Evolutionary conservation across 1,140 invertebrate species (phyloP).

Genomic region (Antheraea pernyi): DNA sequence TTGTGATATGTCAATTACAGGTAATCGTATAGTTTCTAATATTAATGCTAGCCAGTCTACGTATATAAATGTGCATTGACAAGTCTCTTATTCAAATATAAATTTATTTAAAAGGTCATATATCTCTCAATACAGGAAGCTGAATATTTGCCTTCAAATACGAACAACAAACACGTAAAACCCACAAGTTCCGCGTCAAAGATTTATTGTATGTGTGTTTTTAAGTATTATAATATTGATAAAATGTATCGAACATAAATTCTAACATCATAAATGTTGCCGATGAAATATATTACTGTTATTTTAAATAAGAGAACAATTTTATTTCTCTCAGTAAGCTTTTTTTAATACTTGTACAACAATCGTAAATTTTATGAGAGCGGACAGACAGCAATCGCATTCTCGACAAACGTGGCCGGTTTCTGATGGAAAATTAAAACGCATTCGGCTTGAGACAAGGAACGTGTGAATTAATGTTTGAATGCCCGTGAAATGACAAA

Average conservation of each 20-base stretch:
- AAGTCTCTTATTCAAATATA: background rate
- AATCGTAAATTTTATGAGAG: background rate
- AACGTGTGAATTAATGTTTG: conserved; percentile 62
- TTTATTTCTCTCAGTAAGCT: no score
- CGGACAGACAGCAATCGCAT: background rate
- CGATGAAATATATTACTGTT: background rate
- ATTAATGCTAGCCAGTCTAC: no score
- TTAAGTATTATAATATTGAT: background rate
- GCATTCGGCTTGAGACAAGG: conserved; percentile 41
- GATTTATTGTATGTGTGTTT: background rate
- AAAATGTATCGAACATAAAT: background rate
- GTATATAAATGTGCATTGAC: background rate
- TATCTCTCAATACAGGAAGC: conserved; percentile 2
- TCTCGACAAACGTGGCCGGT: background rate
- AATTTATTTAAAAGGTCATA: background rate
- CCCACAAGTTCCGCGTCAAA: background rate
- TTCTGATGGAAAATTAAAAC: conserved; percentile 39
- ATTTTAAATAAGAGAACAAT: no score
- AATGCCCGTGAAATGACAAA: conserved; percentile 67
- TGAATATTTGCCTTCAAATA: background rate
- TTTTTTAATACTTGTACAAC: no score
- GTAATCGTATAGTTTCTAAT: no score
- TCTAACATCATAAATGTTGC: background rate
- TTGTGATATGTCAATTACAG: no score
- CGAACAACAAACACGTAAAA: background rate